Evolutionary conservation across 64 coral and sea anemone species (phyloP).

Genomic region (Astreopora myriophthalma): DNA sequence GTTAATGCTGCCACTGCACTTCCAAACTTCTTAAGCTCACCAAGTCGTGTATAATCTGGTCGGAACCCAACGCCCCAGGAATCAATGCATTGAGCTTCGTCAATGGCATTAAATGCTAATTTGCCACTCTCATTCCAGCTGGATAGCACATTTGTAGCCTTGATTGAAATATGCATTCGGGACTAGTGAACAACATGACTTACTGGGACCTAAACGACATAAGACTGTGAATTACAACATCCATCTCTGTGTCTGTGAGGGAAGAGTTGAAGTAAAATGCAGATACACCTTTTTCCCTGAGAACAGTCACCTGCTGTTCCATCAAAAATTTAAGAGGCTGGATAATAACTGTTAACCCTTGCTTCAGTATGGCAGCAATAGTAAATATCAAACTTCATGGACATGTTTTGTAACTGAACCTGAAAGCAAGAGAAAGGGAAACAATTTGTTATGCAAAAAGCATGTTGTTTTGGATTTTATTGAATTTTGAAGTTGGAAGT

Average conservation of each 20-base stretch:
- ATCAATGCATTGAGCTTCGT: slow-evolving; percentile 60
- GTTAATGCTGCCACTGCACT: slow-evolving; percentile 26
- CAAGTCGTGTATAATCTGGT: slow-evolving; percentile 39
- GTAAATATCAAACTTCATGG: slow-evolving; percentile 14
- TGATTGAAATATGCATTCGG: slow-evolving; percentile 43
- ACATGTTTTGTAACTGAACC: no score
- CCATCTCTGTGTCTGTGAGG: slow-evolving; percentile 46
- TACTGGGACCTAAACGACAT: neutral
- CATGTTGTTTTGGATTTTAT: no score
- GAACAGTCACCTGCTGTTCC: slow-evolving; percentile 28
- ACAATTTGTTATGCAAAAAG: no score
- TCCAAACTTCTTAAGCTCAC: slow-evolving; percentile 15
- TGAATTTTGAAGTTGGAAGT: no score
- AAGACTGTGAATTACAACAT: slow-evolving; percentile 44
- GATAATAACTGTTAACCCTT: slow-evolving; percentile 42
- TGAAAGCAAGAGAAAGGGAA: no score
- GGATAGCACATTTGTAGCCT: neutral
- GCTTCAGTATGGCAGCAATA: slow-evolving; percentile 38
- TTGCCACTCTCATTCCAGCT: slow-evolving; percentile 24
- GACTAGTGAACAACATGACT: slow-evolving; percentile 37
- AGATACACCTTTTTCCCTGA: slow-evolving; percentile 32
- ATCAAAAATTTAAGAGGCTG: slow-evolving; percentile 47
- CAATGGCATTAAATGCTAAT: slow-evolving; percentile 22
- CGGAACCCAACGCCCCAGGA: slow-evolving; percentile 48
- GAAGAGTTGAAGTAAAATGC: slow-evolving; percentile 50